phyloP scores from a whole-genome alignment of 1,140 invertebrate species.

The Drosophila prosaltans region DNA sequence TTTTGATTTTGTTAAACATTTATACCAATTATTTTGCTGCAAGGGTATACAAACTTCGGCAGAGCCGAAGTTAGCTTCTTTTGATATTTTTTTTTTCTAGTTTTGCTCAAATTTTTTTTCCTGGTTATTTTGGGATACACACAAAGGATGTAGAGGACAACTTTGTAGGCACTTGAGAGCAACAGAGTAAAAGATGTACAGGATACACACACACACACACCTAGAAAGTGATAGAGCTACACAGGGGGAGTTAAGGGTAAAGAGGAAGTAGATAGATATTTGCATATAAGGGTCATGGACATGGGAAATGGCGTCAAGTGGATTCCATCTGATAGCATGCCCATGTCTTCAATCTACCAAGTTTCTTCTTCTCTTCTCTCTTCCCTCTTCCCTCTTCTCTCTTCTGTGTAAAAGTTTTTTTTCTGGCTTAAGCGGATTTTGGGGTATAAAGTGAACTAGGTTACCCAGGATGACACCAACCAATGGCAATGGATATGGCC shows the following conservation, averaged over 20 bases:
- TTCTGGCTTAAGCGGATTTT: conserved; percentile 10
- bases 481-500: conserved; percentile 3
- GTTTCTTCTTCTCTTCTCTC: neutral
- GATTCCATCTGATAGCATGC: conserved; percentile 33
- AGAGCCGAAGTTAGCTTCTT: no score
- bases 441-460: conserved; percentile 9
- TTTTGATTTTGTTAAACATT: no score
- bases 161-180: conserved; percentile 29
- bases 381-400: neutral
- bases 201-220: conserved; percentile 26
- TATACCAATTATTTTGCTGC: no score
- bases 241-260: neutral
- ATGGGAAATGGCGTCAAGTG: conserved; percentile 38
- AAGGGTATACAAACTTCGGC: no score
- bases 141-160: conserved; percentile 17
- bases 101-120: neutral
- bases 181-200: conserved; percentile 22
- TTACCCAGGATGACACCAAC: conserved; percentile 6
- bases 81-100: neutral
- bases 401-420: conserved; percentile 5
- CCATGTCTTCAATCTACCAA: conserved; percentile 25
- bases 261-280: conserved; percentile 10
- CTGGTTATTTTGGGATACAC: conserved; percentile 2
- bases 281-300: conserved; percentile 43
- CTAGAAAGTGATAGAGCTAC: neutral